Evolutionary conservation across 2,888 invertebrate species (phyloP).

Genomic region (Tipula helvola): DNA sequence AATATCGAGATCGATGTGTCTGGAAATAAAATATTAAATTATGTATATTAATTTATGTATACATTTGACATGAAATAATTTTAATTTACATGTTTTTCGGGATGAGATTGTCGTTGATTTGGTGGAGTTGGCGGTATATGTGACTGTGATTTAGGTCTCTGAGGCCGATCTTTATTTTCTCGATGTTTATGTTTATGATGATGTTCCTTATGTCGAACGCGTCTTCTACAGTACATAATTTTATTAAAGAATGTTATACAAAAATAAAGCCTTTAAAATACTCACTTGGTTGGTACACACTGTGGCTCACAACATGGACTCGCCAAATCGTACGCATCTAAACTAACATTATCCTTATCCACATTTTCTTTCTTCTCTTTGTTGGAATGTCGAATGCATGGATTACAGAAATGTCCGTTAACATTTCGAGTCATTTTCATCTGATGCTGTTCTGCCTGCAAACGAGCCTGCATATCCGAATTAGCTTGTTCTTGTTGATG

Average conservation of each 20-base stretch:
- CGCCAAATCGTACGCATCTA: slow-evolving; percentile 76
- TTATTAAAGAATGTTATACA: background rate
- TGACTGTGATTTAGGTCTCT: slow-evolving; percentile 28
- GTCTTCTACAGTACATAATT: slow-evolving; percentile 24
- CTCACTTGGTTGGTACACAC: slow-evolving; percentile 56
- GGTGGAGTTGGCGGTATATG: slow-evolving; percentile 22
- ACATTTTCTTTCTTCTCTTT: slow-evolving; percentile 31
- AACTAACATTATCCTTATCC: slow-evolving; percentile 51
- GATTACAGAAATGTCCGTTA: slow-evolving; percentile 50
- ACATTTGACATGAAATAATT: background rate
- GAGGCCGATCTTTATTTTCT: slow-evolving; percentile 31
- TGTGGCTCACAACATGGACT: slow-evolving; percentile 79
- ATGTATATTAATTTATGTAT: background rate
- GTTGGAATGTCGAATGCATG: slow-evolving; percentile 49
- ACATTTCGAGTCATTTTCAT: slow-evolving; percentile 30
- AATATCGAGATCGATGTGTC: slow-evolving; percentile 43
- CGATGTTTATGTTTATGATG: slow-evolving; percentile 44
- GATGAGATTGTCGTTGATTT: slow-evolving; percentile 36
- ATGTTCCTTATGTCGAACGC: slow-evolving; percentile 47
- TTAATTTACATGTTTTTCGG: slow-evolving; percentile 27
- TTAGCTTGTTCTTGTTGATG: slow-evolving; percentile 8
- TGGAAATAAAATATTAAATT: background rate
- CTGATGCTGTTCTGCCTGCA: slow-evolving; percentile 25
- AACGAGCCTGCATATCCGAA: slow-evolving; percentile 14
- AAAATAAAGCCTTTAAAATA: background rate